Evolutionary conservation across 2,888 invertebrate species (phyloP).

Genomic region (Agrypnus murinus): DNA sequence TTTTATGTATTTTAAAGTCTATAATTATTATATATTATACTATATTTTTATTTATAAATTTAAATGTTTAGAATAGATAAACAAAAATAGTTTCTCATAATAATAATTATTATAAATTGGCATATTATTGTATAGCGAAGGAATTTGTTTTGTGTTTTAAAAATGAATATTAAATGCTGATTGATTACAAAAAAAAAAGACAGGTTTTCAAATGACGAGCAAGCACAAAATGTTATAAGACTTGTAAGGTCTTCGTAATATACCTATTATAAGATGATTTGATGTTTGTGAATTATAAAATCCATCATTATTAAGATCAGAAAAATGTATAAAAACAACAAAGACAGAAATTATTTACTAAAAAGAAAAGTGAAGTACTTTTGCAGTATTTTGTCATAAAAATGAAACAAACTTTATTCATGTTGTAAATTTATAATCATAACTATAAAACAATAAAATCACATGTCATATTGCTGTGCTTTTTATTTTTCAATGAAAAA

Average conservation of each 20-base stretch:
- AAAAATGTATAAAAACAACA: neutral
- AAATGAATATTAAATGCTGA: neutral
- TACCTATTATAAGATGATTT: no score
- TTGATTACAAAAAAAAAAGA: neutral
- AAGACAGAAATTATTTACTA: conserved; percentile 7
- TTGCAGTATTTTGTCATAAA: conserved; percentile 31
- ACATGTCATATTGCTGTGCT: conserved; percentile 29
- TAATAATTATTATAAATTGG: conserved; percentile 15
- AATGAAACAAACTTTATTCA: conserved; percentile 23
- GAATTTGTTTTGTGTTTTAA: neutral
- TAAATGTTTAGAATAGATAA: conserved; percentile 28
- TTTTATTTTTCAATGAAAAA: no score
- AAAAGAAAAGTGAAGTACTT: no score
- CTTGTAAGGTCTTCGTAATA: no score
- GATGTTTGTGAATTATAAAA: no score
- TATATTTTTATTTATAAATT: conserved; percentile 31
- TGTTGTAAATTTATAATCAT: conserved; percentile 33
- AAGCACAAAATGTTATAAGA: no score
- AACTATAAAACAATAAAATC: conserved; percentile 29
- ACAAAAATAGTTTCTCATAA: conserved; percentile 29
- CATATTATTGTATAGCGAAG: conserved; percentile 11
- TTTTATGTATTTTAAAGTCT: conserved; percentile 19
- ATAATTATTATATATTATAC: no score
- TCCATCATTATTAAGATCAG: neutral
- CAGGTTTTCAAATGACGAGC: no score